Percentiles rank a stretch among this genome's conserved stretches.
These are phyloP conservation scores for Calameuta pallipes DNA, from an alignment of 2,888 invertebrate species.

Conservation along the genomic window DNA sequence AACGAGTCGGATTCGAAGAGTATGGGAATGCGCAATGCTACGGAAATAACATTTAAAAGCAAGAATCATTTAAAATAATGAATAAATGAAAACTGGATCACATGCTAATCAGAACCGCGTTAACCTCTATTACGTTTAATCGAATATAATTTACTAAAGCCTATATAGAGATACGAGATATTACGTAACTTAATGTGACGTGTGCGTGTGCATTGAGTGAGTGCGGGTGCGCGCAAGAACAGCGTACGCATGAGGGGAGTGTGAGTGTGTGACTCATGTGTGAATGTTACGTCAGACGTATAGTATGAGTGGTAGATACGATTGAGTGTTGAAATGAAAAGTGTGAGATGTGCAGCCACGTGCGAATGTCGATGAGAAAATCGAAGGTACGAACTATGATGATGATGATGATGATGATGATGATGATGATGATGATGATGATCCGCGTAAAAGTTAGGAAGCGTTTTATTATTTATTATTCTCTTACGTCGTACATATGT, in stretches of 20 bases:
- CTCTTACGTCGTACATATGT: constrained; percentile 58
- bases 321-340: constrained; percentile 24
- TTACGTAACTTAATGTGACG: constrained; percentile 5
- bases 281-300: constrained; percentile 23
- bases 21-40: constrained; percentile 56
- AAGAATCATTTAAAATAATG: constrained; percentile 23
- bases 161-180: constrained; percentile 39
- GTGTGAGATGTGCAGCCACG: constrained; percentile 17
- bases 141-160: constrained; percentile 63
- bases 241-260: constrained; percentile 23
- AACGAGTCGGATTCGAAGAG: constrained; percentile 15
- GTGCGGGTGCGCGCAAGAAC: not conserved
- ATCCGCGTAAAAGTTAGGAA: constrained; percentile 46
- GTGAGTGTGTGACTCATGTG: constrained; percentile 19
- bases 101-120: constrained; percentile 67
- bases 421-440: constrained; percentile 34
- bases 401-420: constrained; percentile 37
- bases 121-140: constrained; percentile 66
- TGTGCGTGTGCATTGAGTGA: constrained; percentile 9
- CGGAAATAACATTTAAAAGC: constrained; percentile 29
- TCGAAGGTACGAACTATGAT: constrained; percentile 20
- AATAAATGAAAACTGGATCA: constrained; percentile 52
- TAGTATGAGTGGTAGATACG: constrained; percentile 13
- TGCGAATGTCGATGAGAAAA: constrained; percentile 20
- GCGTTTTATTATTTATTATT: constrained; percentile 63